Evolutionary conservation across 1,140 invertebrate species (phyloP).

Genomic region (Seison nebaliae): DNA sequence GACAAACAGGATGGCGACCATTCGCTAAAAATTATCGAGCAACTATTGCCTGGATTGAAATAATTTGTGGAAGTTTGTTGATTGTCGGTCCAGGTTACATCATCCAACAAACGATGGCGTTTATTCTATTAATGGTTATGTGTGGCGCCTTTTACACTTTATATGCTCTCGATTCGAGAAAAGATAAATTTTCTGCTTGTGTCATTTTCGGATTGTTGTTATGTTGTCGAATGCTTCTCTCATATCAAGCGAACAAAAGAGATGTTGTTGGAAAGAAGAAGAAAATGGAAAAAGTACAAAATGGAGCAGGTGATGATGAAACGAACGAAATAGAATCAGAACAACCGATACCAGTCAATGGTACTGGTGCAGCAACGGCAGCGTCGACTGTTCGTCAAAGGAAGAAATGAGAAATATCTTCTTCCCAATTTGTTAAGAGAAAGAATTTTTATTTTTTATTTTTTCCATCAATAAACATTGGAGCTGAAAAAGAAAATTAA

Average conservation of each 20-base stretch:
- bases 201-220: conserved; percentile 81
- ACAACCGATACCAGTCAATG: too few species aligned
- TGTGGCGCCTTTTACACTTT: conserved; percentile 67
- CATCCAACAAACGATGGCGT: conserved; percentile 61
- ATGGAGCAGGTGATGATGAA: too few species aligned
- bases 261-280: too few species aligned
- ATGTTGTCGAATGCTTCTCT: conserved; percentile 57
- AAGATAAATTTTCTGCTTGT: conserved; percentile 65
- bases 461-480: too few species aligned
- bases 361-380: too few species aligned
- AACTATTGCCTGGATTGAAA: conserved; percentile 55
- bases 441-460: too few species aligned
- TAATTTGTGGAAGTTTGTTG: conserved; percentile 58
- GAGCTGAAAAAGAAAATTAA: too few species aligned
- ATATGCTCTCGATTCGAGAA: conserved; percentile 62
- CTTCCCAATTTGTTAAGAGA: too few species aligned
- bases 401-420: too few species aligned
- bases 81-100: conserved; percentile 33
- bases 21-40: conserved; percentile 52
- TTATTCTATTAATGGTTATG: conserved; percentile 49
- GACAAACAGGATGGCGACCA: conserved; percentile 34
- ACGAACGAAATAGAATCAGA: too few species aligned
- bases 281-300: too few species aligned
- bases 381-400: too few species aligned
- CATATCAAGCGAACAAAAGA: conserved; percentile 33